These are phyloP conservation scores for Dasyornis broadbenti DNA, from an alignment of 2,113 vertebrate species.

Conservation along the genomic window DNA sequence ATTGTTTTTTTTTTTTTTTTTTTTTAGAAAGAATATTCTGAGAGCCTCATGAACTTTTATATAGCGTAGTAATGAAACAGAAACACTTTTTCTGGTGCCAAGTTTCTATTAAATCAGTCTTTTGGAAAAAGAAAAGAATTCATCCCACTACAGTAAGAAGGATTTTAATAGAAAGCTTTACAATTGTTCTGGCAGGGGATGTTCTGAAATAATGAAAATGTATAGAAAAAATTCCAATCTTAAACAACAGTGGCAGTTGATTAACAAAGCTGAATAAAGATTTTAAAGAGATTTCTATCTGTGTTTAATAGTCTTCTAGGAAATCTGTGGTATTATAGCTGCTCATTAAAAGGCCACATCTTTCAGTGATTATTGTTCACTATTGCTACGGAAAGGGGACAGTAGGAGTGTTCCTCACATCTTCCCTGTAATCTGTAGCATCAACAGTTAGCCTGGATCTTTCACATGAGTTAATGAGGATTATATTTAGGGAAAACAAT, in stretches of 20 bases:
- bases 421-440: background rate
- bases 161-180: slow-evolving; percentile 68
- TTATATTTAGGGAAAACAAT: background rate
- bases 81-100: slow-evolving; percentile 74
- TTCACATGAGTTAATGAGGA: slow-evolving; percentile 1
- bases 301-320: slow-evolving; percentile 1
- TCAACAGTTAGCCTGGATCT: background rate
- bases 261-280: slow-evolving; percentile 10
- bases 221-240: slow-evolving; percentile 34
- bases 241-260: slow-evolving; percentile 19
- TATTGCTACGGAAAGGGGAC: background rate
- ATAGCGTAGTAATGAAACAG: slow-evolving; percentile 69
- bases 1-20: slow-evolving; percentile 33
- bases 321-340: slow-evolving; percentile 2
- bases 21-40: slow-evolving; percentile 56
- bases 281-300: slow-evolving; percentile 4
- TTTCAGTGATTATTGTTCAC: background rate
- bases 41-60: slow-evolving; percentile 68
- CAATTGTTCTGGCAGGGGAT: slow-evolving; percentile 59
- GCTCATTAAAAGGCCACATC: background rate
- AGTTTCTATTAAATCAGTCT: slow-evolving; percentile 73
- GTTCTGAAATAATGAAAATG: slow-evolving; percentile 62
- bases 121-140: slow-evolving; percentile 44
- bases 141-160: slow-evolving; percentile 58
- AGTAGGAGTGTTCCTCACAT: background rate